Evolutionary conservation across 2,113 vertebrate genomes (phyloP), one percentile per base, ranked within the genome.

Genomic region (Pseudois nayaur): DNA sequence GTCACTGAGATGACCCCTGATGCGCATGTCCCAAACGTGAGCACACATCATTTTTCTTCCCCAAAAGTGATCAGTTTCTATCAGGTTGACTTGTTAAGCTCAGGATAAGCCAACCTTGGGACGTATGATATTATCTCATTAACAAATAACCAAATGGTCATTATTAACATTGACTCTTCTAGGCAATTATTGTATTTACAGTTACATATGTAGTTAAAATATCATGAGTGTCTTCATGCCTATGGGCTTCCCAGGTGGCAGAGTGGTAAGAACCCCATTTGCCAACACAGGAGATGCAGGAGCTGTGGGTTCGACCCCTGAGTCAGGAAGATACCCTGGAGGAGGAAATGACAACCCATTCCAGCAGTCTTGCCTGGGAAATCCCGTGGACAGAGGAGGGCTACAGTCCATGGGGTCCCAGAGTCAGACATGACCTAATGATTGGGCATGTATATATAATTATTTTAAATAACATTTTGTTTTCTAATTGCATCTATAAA

Each of bases 1-100:
- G 5, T 17, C 15, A 5, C 14, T 15, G 23, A 1, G 0, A 40
- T 8, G 10, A 33, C 16, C 25, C 57, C 17, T 40, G 67, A 36
- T 2, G 19, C 7, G 0, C 36, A 14, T 6, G 36, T 55, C 83
- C 31, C 25, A 33, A 36, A 36, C 50, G 6, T 74, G 21, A 0
- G 45, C 12, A 48, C 14, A 21, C 25, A 71, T 43, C 1, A 3
- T 36, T 83, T 76, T 83, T 87, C 54, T 52, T 19, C 84, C 23
- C 25, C 31, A 6, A 57, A 88, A 40, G 48, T 19, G 54, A 92
- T 48, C 36, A 8, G 5, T 50, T 60, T 40, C 31, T 60, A 83
- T 92, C 45, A 76, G 3, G 33, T 55, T 33, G 25, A 95, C 48
- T 76, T n/a, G 31, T 27, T 55, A 64, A 62, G 25, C n/a, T 64